These are phyloP conservation scores for Phodopus roborovskii DNA, from an alignment of 2,113 vertebrate species.

Conservation along the genomic window DNA sequence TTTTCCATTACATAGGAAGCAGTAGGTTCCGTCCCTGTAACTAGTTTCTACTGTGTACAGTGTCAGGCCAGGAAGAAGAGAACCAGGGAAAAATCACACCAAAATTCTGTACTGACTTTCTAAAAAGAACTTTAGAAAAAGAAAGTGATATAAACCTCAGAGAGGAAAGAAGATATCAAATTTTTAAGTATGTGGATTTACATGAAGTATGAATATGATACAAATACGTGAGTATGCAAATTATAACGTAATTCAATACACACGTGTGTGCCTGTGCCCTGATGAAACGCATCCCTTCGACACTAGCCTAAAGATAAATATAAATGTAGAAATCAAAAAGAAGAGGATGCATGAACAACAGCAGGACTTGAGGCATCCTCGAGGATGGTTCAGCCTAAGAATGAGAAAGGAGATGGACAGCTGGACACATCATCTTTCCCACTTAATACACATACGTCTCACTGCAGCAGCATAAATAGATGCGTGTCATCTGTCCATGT, in stretches of 20 bases:
- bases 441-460: not conserved
- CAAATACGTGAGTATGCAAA: not conserved
- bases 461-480: conserved; percentile 28
- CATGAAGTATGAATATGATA: not conserved
- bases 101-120: not conserved
- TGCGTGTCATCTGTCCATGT: not conserved
- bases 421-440: not conserved
- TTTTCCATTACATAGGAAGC: not conserved
- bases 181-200: not conserved
- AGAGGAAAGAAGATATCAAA: conserved; percentile 22
- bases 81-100: not conserved
- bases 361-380: not conserved
- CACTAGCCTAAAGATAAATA: not conserved
- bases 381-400: no score
- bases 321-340: not conserved
- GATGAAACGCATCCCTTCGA: not conserved
- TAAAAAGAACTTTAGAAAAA: not conserved
- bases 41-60: not conserved
- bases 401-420: not conserved
- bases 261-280: not conserved
- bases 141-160: not conserved
- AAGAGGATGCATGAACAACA: not conserved
- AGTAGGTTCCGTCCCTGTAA: not conserved
- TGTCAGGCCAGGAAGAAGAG: not conserved
- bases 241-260: not conserved